Percentiles rank a stretch among this genome's conserved stretches.
Conservation (phyloP, 30 jellyfish, hydroid and myxozoan genomes). For the Cassiopea xamachana region DNA sequence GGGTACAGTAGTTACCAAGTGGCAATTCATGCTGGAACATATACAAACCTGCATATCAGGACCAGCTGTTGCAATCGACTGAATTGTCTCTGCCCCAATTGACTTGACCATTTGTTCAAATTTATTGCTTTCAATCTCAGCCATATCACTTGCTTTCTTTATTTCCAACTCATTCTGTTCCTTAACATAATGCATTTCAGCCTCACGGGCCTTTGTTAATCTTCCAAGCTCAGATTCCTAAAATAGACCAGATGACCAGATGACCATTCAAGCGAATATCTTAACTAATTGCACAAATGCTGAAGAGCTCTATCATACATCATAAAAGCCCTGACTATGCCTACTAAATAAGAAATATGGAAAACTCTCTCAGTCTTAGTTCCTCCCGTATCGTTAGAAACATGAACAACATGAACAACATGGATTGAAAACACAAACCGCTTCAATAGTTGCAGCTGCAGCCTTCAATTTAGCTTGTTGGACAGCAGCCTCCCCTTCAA, state of each 20-base stretch:
- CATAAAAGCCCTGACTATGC: too few relatives aligned
- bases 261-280: neutral
- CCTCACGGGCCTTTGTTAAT: conserved; percentile 92
- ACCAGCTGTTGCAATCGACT: conserved; percentile 96
- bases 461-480: conserved; percentile 96
- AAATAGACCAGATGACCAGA: neutral
- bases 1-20: too few relatives aligned
- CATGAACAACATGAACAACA: too few relatives aligned
- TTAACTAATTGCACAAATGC: too few relatives aligned
- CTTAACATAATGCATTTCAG: conserved; percentile 87
- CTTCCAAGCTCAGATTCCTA: conserved; percentile 96
- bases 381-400: too few relatives aligned
- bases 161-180: conserved; percentile 95
- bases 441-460: conserved; percentile 89
- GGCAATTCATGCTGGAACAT: too few relatives aligned
- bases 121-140: conserved; percentile 83
- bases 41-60: conserved; percentile 90
- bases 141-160: conserved; percentile 84
- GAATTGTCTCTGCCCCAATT: conserved; percentile 91
- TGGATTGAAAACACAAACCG: conserved; percentile 52
- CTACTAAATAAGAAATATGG: too few relatives aligned
- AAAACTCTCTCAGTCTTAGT: too few relatives aligned
- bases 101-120: conserved; percentile 95
- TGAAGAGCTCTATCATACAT: too few relatives aligned
- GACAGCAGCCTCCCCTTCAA: conserved; percentile 99